phyloP scores from a whole-genome alignment of 2,797 vertebrate genomes.

The Triplophysa yarkandensis region DNA sequence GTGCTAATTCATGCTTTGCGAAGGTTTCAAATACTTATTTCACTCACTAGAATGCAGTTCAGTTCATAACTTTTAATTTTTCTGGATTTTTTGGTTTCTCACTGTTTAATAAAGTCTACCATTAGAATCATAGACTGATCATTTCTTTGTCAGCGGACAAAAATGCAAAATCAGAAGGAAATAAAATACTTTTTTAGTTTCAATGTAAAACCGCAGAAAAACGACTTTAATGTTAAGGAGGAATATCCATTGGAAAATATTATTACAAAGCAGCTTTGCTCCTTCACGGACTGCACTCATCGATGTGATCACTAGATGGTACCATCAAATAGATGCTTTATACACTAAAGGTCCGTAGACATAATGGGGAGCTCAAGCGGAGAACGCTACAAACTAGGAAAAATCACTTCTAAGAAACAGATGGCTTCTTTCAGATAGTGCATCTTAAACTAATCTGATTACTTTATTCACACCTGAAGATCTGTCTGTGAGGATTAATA shows the following conservation, averaged over 20 bases:
- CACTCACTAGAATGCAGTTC: too few species aligned
- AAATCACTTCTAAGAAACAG: conserved; percentile 1
- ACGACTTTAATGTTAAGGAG: neutral
- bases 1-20: too few species aligned
- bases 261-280: neutral
- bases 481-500: neutral
- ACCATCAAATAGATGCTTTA: conserved; percentile 14
- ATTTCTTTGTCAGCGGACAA: too few species aligned
- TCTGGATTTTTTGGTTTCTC: too few species aligned
- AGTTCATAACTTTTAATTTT: too few species aligned
- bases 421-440: neutral
- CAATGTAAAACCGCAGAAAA: neutral
- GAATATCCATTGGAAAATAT: neutral
- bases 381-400: neutral
- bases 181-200: too few species aligned
- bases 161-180: too few species aligned
- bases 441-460: neutral
- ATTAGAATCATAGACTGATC: too few species aligned
- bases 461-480: neutral
- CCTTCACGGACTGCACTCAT: conserved; percentile 3
- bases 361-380: conserved; percentile 1
- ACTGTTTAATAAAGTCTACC: too few species aligned
- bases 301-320: conserved; percentile 27
- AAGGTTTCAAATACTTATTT: too few species aligned
- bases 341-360: neutral